Conservation (phyloP, 2,888 invertebrate genomes). For the Corythucha ciliata region DNA sequence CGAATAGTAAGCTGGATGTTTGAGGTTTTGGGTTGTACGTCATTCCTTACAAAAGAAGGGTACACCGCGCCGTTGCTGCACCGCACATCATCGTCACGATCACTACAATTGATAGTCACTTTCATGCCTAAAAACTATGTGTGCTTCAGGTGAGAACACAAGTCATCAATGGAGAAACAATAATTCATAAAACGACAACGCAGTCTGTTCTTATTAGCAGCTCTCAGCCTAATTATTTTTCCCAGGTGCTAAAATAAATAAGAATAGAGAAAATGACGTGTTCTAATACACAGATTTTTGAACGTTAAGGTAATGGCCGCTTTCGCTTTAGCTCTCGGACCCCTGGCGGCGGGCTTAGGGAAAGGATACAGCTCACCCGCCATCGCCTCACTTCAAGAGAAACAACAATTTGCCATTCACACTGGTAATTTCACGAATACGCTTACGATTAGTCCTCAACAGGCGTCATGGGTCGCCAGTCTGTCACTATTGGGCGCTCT, state of each 20-base stretch:
- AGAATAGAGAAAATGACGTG: neutral
- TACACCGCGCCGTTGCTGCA: too few relatives aligned
- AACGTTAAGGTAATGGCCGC: slow-evolving; percentile 73
- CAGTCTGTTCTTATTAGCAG: slow-evolving; percentile 23
- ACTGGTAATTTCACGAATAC: slow-evolving; percentile 32
- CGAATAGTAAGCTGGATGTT: too few relatives aligned
- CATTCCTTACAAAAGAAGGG: too few relatives aligned
- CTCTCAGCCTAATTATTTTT: slow-evolving; percentile 28
- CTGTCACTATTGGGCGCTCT: slow-evolving; percentile 69
- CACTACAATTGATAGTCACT: neutral
- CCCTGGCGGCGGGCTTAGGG: slow-evolving; percentile 67
- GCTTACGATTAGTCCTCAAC: slow-evolving; percentile 44
- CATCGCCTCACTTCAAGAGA: slow-evolving; percentile 64
- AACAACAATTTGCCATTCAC: slow-evolving; percentile 43
- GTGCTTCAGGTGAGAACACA: slow-evolving; percentile 18
- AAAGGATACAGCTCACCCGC: slow-evolving; percentile 78
- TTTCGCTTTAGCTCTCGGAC: slow-evolving; percentile 66
- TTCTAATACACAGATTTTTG: neutral
- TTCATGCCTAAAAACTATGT: neutral
- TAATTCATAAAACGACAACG: slow-evolving; percentile 20
- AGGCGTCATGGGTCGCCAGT: slow-evolving; percentile 74
- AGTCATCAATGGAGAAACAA: slow-evolving; percentile 22
- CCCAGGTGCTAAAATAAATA: slow-evolving; percentile 23
- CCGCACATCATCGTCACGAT: too few relatives aligned
- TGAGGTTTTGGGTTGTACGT: too few relatives aligned